A percentile compares a stretch with the other conserved stretches of the same genome.
These are phyloP conservation scores for Drosophila meridiana DNA, from an alignment of 2,888 invertebrate species.

Conservation along the genomic window DNA sequence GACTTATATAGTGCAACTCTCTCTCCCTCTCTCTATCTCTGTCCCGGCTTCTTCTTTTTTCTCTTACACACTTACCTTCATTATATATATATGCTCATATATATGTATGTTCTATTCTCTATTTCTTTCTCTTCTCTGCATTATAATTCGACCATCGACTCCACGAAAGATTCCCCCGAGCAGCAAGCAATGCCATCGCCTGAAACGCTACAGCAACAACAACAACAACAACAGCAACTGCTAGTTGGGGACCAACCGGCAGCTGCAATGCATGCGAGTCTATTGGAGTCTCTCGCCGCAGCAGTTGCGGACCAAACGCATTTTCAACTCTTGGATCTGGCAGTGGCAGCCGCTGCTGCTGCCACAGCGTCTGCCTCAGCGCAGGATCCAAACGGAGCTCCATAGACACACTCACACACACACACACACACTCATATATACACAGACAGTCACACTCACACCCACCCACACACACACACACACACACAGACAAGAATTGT, in stretches of 20 bases:
- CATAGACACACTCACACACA: constrained; percentile 38
- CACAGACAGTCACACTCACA: constrained; percentile 6
- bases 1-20: constrained; percentile 43
- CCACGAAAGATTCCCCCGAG: constrained; percentile 66
- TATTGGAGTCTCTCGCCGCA: constrained; percentile 73
- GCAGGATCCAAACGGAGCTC: constrained; percentile 59
- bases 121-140: constrained; percentile 48
- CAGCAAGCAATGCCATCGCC: constrained; percentile 62
- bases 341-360: constrained; percentile 71
- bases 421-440: constrained; percentile 12
- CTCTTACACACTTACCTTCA: constrained; percentile 22
- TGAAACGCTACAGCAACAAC: constrained; percentile 53
- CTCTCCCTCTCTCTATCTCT: constrained; percentile 31
- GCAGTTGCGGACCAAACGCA: constrained; percentile 80
- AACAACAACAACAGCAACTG: constrained; percentile 52
- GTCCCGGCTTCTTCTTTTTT: constrained; percentile 25
- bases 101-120: constrained; percentile 56
- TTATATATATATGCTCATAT: constrained; percentile 41
- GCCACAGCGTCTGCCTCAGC: constrained; percentile 64
- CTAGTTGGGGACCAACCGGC: constrained; percentile 55
- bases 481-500: constrained; percentile 33
- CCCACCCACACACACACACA: constrained; percentile 9
- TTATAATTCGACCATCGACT: constrained; percentile 47
- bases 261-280: constrained; percentile 72
- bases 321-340: constrained; percentile 78